phyloP scores from a whole-genome alignment of 2,113 vertebrate genomes.

The pig (Sus scrofa) region T2T-Sscrofa CM000827.6:110673501-110674000 shows the following conservation, averaged over 20 bases:
- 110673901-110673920: rapidly evolving
- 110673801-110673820: rapidly evolving
- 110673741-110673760: too few species aligned
- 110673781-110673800: too few species aligned
- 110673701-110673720: too few species aligned
- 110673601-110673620: rapidly evolving
- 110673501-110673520: too few species aligned
- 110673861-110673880: rapidly evolving
- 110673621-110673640: rapidly evolving
- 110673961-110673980: too few species aligned
- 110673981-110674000: too few species aligned
- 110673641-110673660: rapidly evolving
- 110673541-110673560: rapidly evolving
- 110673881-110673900: rapidly evolving
- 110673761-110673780: too few species aligned
- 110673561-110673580: rapidly evolving
- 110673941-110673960: rapidly evolving
- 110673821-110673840: background rate
- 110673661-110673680: background rate
- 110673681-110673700: rapidly evolving
- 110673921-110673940: rapidly evolving
- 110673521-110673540: too few species aligned
- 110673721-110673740: rapidly evolving
- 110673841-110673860: rapidly evolving
- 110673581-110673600: background rate